A percentile compares a stretch with the other conserved stretches of the same genome.
Evolutionary conservation across 2,888 invertebrate genomes (phyloP).

Genomic region (Neoaliturus tenellus): DNA sequence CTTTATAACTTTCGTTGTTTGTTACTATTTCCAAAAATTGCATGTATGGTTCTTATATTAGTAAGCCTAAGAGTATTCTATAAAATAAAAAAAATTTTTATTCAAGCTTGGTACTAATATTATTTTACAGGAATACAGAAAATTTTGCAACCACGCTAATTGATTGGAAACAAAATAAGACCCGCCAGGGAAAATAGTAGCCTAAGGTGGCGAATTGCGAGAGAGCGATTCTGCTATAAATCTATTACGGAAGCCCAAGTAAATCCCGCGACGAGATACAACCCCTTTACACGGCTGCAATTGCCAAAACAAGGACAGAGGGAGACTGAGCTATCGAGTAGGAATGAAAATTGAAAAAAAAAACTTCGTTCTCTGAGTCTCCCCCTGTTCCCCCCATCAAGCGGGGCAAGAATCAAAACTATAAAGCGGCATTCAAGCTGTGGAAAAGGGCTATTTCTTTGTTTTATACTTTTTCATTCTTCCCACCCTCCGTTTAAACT

Average conservation of each 20-base stretch:
- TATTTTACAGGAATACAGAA: no score
- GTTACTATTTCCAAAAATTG: no score
- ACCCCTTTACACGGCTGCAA: slow-evolving; percentile 54
- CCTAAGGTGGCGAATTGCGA: neutral
- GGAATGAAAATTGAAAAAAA: slow-evolving; percentile 60
- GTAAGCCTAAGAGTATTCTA: no score
- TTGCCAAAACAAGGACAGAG: slow-evolving; percentile 56
- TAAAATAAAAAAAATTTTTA: no score
- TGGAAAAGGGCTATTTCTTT: slow-evolving; percentile 59
- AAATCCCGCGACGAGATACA: slow-evolving; percentile 22
- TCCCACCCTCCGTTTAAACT: slow-evolving; percentile 54
- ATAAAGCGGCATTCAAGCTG: slow-evolving; percentile 57
- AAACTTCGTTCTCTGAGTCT: slow-evolving; percentile 31
- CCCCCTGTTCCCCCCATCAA: slow-evolving; percentile 17
- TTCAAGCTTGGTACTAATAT: no score
- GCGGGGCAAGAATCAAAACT: slow-evolving; percentile 58
- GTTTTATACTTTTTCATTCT: slow-evolving; percentile 59
- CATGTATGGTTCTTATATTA: no score
- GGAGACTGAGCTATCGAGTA: slow-evolving; percentile 46
- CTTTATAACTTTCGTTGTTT: no score
- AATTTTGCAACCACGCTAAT: no score
- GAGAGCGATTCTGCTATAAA: slow-evolving; percentile 11
- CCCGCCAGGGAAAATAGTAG: neutral
- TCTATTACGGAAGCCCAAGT: slow-evolving; percentile 29
- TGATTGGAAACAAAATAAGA: neutral